Evolutionary conservation across 2,113 vertebrate species (phyloP).

Genomic region (Triplophysa dalaica): DNA sequence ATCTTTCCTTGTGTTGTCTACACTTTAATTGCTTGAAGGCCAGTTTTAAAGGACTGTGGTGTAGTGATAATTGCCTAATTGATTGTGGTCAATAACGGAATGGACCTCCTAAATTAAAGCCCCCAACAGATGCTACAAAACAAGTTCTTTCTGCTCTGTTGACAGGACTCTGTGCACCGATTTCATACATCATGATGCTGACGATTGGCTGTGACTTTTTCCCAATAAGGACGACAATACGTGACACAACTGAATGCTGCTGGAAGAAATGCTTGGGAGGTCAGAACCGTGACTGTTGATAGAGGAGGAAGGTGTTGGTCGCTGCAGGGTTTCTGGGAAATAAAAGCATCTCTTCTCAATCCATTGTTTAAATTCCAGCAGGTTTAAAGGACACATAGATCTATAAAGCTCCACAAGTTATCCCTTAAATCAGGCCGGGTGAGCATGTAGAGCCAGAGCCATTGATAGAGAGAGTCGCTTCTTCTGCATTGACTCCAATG

Average conservation of each 20-base stretch:
- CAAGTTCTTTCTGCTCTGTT: neutral
- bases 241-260: neutral
- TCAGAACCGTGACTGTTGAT: conserved; percentile 19
- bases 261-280: conserved; percentile 5
- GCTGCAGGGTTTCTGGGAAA: neutral
- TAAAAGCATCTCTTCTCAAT: neutral
- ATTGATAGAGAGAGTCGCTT: too few species aligned
- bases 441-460: too few species aligned
- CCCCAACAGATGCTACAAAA: neutral
- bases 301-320: conserved; percentile 4
- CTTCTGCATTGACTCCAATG: too few species aligned
- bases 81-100: conserved; percentile 11
- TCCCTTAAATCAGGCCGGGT: too few species aligned
- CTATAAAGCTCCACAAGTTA: too few species aligned
- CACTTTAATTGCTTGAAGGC: conserved; percentile 8
- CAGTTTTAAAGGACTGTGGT: neutral
- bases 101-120: neutral
- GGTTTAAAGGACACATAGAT: too few species aligned
- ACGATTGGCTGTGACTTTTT: neutral
- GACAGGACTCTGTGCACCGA: neutral
- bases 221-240: neutral
- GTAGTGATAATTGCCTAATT: conserved; percentile 25
- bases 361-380: neutral
- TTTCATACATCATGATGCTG: neutral
- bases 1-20: neutral